Evolutionary conservation across 2,888 invertebrate species (phyloP).

Genomic region (Eudemis profundana): DNA sequence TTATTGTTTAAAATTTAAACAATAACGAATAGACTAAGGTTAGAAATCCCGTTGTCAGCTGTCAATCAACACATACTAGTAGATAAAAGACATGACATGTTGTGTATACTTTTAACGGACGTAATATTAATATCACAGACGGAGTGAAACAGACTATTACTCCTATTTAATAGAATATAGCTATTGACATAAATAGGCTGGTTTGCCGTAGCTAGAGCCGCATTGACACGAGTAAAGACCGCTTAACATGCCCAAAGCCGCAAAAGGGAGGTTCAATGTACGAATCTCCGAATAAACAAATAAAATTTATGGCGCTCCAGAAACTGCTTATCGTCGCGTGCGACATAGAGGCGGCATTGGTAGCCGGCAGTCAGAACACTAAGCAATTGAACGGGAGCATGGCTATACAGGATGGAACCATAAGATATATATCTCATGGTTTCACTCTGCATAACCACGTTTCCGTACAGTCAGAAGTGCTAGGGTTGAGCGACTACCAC

Average conservation of each 20-base stretch:
- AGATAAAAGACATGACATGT: no score
- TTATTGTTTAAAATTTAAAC: no score
- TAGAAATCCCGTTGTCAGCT: no score
- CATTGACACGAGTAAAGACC: constrained; percentile 17
- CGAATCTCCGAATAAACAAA: constrained; percentile 48
- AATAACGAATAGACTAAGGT: no score
- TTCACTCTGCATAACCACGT: no score
- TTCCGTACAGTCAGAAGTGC: no score
- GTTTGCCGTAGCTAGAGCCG: background rate
- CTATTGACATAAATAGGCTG: background rate
- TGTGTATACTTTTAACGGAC: no score
- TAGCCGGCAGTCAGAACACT: constrained; percentile 31
- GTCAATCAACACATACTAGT: no score
- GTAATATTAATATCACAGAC: no score
- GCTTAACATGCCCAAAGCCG: constrained; percentile 16
- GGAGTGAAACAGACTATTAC: no score
- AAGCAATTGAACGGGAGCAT: constrained; percentile 3
- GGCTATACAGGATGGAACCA: background rate
- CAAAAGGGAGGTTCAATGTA: constrained; percentile 42
- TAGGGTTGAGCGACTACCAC: no score
- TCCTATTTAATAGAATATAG: background rate
- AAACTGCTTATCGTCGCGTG: constrained; percentile 38
- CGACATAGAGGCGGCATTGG: constrained; percentile 42
- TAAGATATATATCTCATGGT: background rate
- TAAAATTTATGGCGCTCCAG: constrained; percentile 46